Evolutionary conservation across 2,113 vertebrate genomes (phyloP), one percentile per base, ranked within the genome.

Genomic region (Manacus vitellinus): DNA sequence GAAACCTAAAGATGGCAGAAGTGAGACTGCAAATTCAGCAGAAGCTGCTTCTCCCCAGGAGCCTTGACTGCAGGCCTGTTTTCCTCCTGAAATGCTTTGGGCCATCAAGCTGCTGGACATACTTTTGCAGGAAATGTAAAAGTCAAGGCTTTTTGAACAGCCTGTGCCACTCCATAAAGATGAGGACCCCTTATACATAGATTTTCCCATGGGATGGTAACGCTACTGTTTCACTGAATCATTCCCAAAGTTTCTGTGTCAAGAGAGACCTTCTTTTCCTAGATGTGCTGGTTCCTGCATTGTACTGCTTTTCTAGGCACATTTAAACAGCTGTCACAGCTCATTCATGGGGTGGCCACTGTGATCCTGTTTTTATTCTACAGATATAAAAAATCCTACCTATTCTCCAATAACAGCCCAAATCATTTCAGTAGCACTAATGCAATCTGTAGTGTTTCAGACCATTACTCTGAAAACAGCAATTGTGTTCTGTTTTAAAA

Each of bases 401-500:
- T 94, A 31, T 91, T 91, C 62, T 62, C 28, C 66, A 94, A 51
- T 91, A 95, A 92, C 54, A 79, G 62, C 30, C 43, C 61, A 75
- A 82, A 94, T 91, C 0, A 92, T 71, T 91, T 94, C 86, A 89
- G 86, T 65, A 79, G 74, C 80, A 73, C 37, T 85, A 94, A 92
- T 67, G 27, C 59, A 91, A 87, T 86, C 86, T 87, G 77, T 66
- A 79, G 44, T 41, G 91, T 94, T 96, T 94, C 94, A 91, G 84
- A 89, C 70, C 83, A 79, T 94, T 96, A 92, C 80, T 89, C 37
- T 39, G 80, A 87, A 92, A 93, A 92, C 70, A 94, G 88, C 83
- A 89, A 67, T 84, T 78, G 71, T 96, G 79, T 78, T 95, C 74
- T 92, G 72, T 81, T 96, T 92, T 96, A 33, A 93, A 95, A 92